Evolutionary conservation across 2,888 invertebrate genomes (phyloP).

Genomic region (Phaedon cochleariae): DNA sequence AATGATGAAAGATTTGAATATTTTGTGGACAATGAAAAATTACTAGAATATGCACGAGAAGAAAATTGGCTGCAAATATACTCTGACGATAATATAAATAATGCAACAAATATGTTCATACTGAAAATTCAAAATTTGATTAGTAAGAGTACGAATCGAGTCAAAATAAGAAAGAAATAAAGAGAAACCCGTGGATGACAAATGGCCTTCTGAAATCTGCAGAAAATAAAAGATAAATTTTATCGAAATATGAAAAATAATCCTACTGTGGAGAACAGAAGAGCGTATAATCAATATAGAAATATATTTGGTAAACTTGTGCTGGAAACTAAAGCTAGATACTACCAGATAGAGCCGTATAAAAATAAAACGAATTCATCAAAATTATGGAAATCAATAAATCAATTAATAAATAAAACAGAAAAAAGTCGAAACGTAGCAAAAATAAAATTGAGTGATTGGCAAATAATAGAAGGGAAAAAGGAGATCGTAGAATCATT

Average conservation of each 20-base stretch:
- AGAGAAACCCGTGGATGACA: not conserved
- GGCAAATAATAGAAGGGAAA: not conserved
- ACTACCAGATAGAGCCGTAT: not conserved
- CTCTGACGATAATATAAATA: not conserved
- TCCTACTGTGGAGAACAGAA: not conserved
- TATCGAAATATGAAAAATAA: not conserved
- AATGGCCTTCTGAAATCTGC: not conserved
- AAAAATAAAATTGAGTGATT: not conserved
- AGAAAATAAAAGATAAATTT: constrained; percentile 2
- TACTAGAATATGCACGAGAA: not conserved
- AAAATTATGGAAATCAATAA: not conserved
- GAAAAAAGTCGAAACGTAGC: not conserved
- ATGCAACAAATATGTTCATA: not conserved
- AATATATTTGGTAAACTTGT: constrained; percentile 4
- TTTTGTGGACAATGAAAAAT: not conserved
- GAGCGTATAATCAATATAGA: constrained; percentile 3
- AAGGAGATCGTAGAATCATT: not conserved
- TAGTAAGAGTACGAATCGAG: too few relatives aligned
- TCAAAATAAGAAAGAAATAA: not conserved
- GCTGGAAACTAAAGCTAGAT: not conserved
- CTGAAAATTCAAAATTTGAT: too few relatives aligned
- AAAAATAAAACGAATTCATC: not conserved
- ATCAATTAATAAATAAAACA: not conserved
- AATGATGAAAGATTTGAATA: not conserved
- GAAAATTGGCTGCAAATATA: not conserved